Evolutionary conservation across 2,888 invertebrate species (phyloP), one percentile per base, ranked within the genome.

Genomic region (Oscheius sp.): DNA sequence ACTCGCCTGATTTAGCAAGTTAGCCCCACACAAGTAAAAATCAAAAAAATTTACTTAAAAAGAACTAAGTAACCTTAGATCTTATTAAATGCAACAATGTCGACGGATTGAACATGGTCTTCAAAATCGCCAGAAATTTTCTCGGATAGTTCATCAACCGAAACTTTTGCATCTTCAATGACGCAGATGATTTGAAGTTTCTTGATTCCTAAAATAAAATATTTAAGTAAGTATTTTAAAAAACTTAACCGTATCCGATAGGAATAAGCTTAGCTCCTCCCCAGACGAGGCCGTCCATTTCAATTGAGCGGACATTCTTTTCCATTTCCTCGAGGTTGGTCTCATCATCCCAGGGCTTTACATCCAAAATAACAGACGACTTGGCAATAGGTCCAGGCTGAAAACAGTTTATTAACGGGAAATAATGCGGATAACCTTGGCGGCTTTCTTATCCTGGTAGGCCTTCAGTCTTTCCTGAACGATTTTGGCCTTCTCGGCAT

Each of bases 311-410:
- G 37, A 96, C 95, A 80, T 89, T 89, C 87, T 88, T 65, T 87
- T 97, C 96, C 91, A 97, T 91, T 87, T 91, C 91, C 79, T 91
- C 91, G 92, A 96, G 93, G 84, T 96, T 93, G 34, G 96, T 96
- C 88, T 95, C 94, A 89, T 97, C 96, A 88, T 95, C 80, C 96
- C 96, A 96, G 27, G 95, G 95, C 88, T 98, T 98, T 10, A 96
- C 94, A 88, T 97, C 97, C 52, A 97, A 90, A 79, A 97, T 90
- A 75, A 98, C 92, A 82, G 93, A 94, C 52, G 95, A 96, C 87
- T 97, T 98, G 69, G 97, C 97, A 88, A 98, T 94, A 5, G 95
- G 90, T 65, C 85, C 87, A 10, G 95, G 94, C 90, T 96, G 96
- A 57, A 70, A 69, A 31, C n/a, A n/a, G n/a, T n/a, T n/a, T n/a